Base-by-base conservation (phyloP, 2,113 vertebrate genomes). In the Thymallus thymallus region DNA sequence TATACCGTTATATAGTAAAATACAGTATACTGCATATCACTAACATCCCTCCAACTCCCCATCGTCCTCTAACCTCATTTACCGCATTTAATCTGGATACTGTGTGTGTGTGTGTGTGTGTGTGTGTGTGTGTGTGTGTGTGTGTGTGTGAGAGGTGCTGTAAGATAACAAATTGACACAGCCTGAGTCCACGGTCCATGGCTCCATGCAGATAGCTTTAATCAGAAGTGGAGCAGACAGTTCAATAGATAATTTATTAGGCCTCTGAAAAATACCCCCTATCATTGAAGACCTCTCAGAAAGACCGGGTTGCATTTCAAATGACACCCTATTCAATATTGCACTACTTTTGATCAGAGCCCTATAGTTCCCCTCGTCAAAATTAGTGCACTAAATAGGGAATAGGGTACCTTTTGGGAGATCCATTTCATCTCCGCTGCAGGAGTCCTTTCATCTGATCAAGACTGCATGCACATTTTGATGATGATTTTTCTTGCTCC, bases 121-220 rank as follows among this genome's bases (percentile, higher is more conserved):
- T n/a, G n/a, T 41, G 32, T 35, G 35, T 41, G 12, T 18, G 61
- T 29, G 63, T 65, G 58, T 69, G 23, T 62, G 60, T 51, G 74
- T 35, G 23, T 3, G 23, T 10, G 9, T 41, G 9, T 41, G 35
- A 10, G 35, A 41, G 35, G 35, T 41, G 9, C 35, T 12, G 9
- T 41, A 48, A 26, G 69, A 69, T 69, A 62, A 22, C 24, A 48
- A 69, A 69, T 69, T 61, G 48, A 48, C 74, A 69, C 56, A 69
- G 20, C 48, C 48, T 13, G 14, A 1, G n/a, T n/a, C n/a, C 10
- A 4, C 14, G 26, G 22, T n/a, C 29, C n/a, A 22, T 65, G 29
- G 29, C 29, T 65, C 24, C 26, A 32, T 35, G 18, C 63, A 7
- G 29, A 65, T 35, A 65, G n/a, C n/a, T 32, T 29, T 32, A 65